Conservation (phyloP, 1,140 invertebrate genomes). For the Neotoxoptera formosana region DNA sequence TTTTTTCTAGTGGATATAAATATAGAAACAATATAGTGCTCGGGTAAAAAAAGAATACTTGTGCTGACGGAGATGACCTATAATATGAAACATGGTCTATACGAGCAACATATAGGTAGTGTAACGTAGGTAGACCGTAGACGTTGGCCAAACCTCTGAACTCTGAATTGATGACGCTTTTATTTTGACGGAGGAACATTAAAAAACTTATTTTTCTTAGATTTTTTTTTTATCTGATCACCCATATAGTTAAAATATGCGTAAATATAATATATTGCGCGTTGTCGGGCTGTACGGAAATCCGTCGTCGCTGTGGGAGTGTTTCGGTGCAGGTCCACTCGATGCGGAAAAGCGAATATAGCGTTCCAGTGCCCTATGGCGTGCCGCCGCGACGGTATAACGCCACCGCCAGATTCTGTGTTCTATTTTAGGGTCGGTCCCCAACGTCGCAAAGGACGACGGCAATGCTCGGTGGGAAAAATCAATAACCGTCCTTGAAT, state of each 20-base stretch:
- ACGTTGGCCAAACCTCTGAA: neutral
- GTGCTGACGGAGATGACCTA: neutral
- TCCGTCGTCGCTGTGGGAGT: neutral
- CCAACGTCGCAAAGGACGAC: neutral
- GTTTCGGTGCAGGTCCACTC: neutral
- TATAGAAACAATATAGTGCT: too few relatives aligned
- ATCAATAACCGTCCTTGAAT: slow-evolving; percentile 53
- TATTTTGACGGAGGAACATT: neutral
- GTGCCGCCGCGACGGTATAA: neutral
- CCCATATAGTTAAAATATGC: neutral
- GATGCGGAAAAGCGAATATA: neutral
- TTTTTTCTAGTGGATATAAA: too few relatives aligned
- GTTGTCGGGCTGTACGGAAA: neutral
- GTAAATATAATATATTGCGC: neutral
- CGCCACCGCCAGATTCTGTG: slow-evolving; percentile 37
- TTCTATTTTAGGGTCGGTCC: slow-evolving; percentile 45
- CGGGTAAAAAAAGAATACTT: neutral
- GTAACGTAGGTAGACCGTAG: too few relatives aligned
- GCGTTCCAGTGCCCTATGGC: neutral
- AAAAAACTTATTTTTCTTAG: neutral
- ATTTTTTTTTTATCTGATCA: neutral
- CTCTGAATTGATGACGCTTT: neutral
- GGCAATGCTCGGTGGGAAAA: slow-evolving; percentile 37
- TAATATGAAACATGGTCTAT: neutral
- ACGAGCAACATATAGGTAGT: neutral